Evolutionary conservation across 1,140 invertebrate genomes (phyloP).

Genomic region (Ditylenchus dipsaci): DNA sequence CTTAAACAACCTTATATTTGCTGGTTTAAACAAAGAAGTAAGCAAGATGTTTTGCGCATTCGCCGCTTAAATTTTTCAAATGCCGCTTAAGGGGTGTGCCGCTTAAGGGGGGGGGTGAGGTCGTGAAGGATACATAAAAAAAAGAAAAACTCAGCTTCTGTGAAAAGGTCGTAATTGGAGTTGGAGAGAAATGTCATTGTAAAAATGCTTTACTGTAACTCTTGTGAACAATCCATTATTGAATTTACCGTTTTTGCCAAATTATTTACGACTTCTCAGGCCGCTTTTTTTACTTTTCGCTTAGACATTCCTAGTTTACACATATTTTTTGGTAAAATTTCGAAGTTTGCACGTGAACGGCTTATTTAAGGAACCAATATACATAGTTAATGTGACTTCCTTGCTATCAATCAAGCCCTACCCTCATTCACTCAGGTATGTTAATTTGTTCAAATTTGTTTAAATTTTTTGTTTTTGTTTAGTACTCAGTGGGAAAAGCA

Average conservation of each 20-base stretch:
- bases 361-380: slow-evolving; percentile 28
- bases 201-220: too few relatives aligned
- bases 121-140: too few relatives aligned
- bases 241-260: too few relatives aligned
- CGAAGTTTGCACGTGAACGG: slow-evolving; percentile 48
- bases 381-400: slow-evolving; percentile 82
- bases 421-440: slow-evolving; percentile 79
- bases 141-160: too few relatives aligned
- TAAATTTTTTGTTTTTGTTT: slow-evolving; percentile 13
- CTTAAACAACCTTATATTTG: slow-evolving; percentile 26
- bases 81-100: too few relatives aligned
- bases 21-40: slow-evolving; percentile 14
- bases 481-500: slow-evolving; percentile 63
- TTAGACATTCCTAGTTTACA: too few relatives aligned
- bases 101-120: too few relatives aligned
- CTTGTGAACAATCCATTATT: too few relatives aligned
- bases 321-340: slow-evolving; percentile 4
- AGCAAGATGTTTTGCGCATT: not conserved
- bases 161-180: too few relatives aligned
- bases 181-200: too few relatives aligned
- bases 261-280: too few relatives aligned
- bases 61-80: not conserved
- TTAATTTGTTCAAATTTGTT: not conserved
- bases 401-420: slow-evolving; percentile 71
- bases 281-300: too few relatives aligned